Evolutionary conservation across 2,888 invertebrate species (phyloP).

Genomic region (Hetaerina titia): DNA sequence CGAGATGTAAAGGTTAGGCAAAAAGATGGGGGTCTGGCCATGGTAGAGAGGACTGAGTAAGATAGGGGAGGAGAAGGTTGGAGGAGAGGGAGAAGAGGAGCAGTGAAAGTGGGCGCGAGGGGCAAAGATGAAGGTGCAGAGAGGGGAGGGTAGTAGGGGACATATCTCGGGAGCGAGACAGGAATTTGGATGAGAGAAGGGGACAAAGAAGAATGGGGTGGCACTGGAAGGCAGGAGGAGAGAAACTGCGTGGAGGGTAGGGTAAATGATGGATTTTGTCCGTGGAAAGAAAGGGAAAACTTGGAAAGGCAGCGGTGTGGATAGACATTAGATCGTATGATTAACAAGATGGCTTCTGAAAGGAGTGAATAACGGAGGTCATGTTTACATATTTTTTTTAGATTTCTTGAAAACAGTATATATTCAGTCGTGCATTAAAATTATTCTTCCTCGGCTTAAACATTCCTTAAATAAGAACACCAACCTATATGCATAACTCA

Average conservation of each 20-base stretch:
- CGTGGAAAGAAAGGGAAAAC: conserved; percentile 22
- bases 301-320: background rate
- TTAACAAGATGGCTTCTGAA: conserved; percentile 9
- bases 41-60: too few relatives aligned
- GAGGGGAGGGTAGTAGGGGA: background rate
- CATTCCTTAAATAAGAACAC: too few relatives aligned
- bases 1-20: background rate
- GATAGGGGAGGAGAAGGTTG: background rate
- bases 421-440: too few relatives aligned
- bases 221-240: background rate
- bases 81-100: background rate
- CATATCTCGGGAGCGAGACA: background rate
- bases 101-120: background rate
- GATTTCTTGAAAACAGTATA: too few relatives aligned
- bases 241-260: background rate
- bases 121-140: background rate
- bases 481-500: too few relatives aligned
- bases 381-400: background rate
- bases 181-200: background rate
- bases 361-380: background rate
- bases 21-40: too few relatives aligned
- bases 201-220: too few relatives aligned
- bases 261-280: conserved; percentile 36
- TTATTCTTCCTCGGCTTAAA: too few relatives aligned
- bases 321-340: conserved; percentile 17